These are phyloP conservation scores for Brachionus paranguensis DNA, from an alignment of 1,140 invertebrate genomes.

Conservation along the genomic window DNA sequence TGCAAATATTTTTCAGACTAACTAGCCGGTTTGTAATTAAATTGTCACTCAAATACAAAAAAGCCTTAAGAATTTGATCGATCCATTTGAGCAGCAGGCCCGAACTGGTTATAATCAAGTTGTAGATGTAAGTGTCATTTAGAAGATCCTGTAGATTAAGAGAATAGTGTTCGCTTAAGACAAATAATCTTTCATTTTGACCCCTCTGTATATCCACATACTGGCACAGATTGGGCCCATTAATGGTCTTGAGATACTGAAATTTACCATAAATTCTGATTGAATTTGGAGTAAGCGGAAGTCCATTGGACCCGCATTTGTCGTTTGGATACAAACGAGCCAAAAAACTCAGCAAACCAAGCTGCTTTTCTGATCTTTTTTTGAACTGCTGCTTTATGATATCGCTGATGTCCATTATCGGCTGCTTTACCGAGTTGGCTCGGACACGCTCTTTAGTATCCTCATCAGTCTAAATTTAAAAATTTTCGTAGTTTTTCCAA, in stretches of 20 bases:
- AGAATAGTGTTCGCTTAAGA: constrained; percentile 75
- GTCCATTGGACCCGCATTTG: constrained; percentile 85
- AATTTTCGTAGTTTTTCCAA: not conserved
- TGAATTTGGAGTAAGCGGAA: constrained; percentile 89
- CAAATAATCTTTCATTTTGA: constrained; percentile 68
- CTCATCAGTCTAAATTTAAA: constrained; percentile 10
- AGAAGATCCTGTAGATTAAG: constrained; percentile 18
- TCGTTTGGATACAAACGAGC: constrained; percentile 80
- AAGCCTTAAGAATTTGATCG: constrained; percentile 12
- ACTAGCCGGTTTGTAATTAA: constrained; percentile 32
- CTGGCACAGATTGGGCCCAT: constrained; percentile 73
- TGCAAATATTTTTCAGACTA: constrained; percentile 24
- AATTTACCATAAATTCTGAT: constrained; percentile 84
- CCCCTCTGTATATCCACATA: constrained; percentile 79
- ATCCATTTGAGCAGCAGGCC: constrained; percentile 27
- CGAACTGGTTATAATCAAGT: constrained; percentile 9
- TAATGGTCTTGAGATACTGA: constrained; percentile 71
- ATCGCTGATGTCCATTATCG: constrained; percentile 15
- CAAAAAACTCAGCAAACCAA: constrained; percentile 81
- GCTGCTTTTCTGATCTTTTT: constrained; percentile 45
- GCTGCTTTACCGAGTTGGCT: not conserved
- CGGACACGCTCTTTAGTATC: not conserved
- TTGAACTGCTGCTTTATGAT: constrained; percentile 8
- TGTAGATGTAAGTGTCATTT: constrained; percentile 12
- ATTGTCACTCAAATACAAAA: constrained; percentile 37